Conservation (phyloP, 2,888 invertebrate genomes). For the Corythucha ciliata region DNA sequence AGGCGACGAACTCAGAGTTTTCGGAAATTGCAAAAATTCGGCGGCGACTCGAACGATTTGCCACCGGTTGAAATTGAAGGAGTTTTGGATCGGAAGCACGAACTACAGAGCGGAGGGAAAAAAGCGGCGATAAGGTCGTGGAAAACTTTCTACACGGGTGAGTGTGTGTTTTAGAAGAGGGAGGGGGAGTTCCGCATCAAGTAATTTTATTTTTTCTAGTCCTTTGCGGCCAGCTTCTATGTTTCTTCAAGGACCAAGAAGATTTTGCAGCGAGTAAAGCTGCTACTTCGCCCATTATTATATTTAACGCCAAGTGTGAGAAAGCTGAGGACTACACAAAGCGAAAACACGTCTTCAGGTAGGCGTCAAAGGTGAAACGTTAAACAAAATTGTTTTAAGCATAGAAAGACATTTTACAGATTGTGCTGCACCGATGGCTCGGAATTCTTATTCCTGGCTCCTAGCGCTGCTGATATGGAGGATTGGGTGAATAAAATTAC, state of each 20-base stretch:
- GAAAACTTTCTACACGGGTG: constrained; percentile 79
- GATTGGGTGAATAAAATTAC: constrained; percentile 89
- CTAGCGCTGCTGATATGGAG: constrained; percentile 61
- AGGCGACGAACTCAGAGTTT: constrained; percentile 80
- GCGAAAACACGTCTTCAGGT: constrained; percentile 77
- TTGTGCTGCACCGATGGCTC: constrained; percentile 80
- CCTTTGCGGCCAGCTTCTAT: constrained; percentile 89
- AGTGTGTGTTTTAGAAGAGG: neutral
- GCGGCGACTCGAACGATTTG: constrained; percentile 47
- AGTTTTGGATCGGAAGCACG: constrained; percentile 86
- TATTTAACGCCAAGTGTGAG: constrained; percentile 66
- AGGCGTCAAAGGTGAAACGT: no score
- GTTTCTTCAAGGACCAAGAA: constrained; percentile 93
- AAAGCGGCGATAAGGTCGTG: constrained; percentile 90
- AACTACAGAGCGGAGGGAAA: constrained; percentile 84
- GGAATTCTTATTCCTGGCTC: constrained; percentile 80
- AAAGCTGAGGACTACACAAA: constrained; percentile 91
- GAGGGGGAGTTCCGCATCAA: neutral
- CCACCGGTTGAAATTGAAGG: constrained; percentile 91
- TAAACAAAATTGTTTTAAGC: neutral
- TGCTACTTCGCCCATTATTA: constrained; percentile 71
- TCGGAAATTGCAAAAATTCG: constrained; percentile 56
- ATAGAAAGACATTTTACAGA: constrained; percentile 46
- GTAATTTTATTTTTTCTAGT: constrained; percentile 45
- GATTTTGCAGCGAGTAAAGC: constrained; percentile 85